These are phyloP conservation scores for Echinops telfairi DNA, from an alignment of 2,113 vertebrate species.

Conservation along the genomic window DNA sequence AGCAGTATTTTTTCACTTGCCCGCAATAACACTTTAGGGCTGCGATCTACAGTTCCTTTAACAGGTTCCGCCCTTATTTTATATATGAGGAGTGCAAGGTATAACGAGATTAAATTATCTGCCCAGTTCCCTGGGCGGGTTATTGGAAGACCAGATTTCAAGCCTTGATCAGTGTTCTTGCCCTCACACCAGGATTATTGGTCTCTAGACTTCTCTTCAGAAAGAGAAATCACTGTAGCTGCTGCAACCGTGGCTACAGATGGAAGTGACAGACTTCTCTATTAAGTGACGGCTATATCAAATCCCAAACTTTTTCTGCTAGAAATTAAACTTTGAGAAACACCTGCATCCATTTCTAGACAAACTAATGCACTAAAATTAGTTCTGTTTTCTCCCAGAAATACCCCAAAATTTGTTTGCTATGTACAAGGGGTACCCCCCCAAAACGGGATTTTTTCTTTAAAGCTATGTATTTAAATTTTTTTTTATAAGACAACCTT, in stretches of 20 bases:
- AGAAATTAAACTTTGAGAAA: conserved; percentile 52
- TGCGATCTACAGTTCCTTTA: conserved; percentile 53
- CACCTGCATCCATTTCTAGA: background rate
- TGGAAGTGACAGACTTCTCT: background rate
- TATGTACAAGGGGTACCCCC: background rate
- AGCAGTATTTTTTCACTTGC: no score
- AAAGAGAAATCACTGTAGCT: conserved; percentile 6
- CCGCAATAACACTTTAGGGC: conserved; percentile 11
- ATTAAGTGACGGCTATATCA: background rate
- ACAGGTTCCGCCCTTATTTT: conserved; percentile 23
- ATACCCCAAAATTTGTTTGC: conserved; percentile 29
- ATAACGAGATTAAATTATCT: conserved; percentile 25
- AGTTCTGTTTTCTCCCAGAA: conserved; percentile 41
- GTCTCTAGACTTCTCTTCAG: conserved; percentile 26
- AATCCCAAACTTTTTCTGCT: conserved; percentile 14
- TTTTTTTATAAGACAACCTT: no score
- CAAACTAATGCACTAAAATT: conserved; percentile 49
- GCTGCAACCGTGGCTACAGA: conserved; percentile 17
- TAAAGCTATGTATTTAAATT: no score
- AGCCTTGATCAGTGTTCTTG: background rate
- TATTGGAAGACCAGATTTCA: conserved; percentile 33
- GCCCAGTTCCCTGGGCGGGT: background rate
- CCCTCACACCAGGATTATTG: background rate
- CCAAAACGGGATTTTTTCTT: no score
- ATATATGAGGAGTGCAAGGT: conserved; percentile 34